phyloP scores from a whole-genome alignment of 1,140 invertebrate species.

The Coenobita brevimanus region DNA sequence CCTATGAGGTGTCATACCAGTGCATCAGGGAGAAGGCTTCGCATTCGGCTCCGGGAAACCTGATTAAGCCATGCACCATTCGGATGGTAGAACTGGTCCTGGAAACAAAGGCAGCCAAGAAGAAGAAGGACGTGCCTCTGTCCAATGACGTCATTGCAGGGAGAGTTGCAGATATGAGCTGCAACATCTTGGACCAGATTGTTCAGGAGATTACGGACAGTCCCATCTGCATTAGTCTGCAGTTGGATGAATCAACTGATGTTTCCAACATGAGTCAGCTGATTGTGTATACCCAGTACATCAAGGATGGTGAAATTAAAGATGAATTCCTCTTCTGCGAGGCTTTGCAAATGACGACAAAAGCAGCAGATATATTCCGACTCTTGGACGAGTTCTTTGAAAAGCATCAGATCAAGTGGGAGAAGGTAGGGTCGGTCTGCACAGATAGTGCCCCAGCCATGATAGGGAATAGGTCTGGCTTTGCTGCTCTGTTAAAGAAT shows the following conservation, averaged over 20 bases:
- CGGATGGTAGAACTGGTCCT: constrained; percentile 23
- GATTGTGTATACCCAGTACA: constrained; percentile 14
- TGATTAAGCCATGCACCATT: constrained; percentile 20
- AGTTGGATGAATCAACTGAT: not conserved
- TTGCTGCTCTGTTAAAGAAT: not conserved
- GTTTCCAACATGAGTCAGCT: not conserved
- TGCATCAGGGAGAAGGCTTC: constrained; percentile 33
- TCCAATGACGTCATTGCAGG: constrained; percentile 29
- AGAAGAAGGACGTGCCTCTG: constrained; percentile 14
- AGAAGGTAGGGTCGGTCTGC: not conserved
- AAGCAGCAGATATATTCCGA: not conserved
- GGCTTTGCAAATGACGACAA: constrained; percentile 1
- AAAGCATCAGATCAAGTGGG: constrained; percentile 10
- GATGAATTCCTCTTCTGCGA: constrained; percentile 8
- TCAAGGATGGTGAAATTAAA: constrained; percentile 5
- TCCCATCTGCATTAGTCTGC: not conserved
- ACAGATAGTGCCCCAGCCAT: constrained; percentile 16
- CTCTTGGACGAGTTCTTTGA: not conserved
- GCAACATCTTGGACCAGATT: constrained; percentile 11
- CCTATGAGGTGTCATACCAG: constrained; percentile 14
- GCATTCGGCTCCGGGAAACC: constrained; percentile 11
- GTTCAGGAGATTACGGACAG: constrained; percentile 11
- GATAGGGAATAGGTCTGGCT: not conserved
- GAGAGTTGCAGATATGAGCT: constrained; percentile 2
- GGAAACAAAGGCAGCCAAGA: constrained; percentile 38